A percentile compares a stretch with the other conserved stretches of the same genome.
Evolutionary conservation across 2,888 invertebrate genomes (phyloP).

Genomic region (Himalopsyche japonica): DNA sequence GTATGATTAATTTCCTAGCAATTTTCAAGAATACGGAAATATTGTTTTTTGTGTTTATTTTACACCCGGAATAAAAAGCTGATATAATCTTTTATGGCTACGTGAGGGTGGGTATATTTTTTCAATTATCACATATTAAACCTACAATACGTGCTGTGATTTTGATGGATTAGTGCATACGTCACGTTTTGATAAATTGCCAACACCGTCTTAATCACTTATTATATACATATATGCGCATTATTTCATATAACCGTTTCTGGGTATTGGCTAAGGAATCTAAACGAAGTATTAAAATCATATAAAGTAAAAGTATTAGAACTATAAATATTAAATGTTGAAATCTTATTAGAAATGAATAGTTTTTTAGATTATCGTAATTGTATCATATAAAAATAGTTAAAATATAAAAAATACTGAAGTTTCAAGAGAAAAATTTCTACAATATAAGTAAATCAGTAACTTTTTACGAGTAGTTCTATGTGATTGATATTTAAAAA

Average conservation of each 20-base stretch:
- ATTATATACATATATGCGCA: background rate
- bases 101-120: background rate
- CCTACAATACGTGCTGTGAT: background rate
- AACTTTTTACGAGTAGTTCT: too few species aligned
- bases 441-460: too few species aligned
- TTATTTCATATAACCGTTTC: background rate
- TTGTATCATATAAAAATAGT: too few species aligned
- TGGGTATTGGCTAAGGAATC: background rate
- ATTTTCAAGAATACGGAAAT: background rate
- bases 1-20: background rate
- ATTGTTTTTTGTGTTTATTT: background rate
- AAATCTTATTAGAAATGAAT: too few species aligned
- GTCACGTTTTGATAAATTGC: constrained; percentile 18
- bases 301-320: too few species aligned
- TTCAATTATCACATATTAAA: background rate
- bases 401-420: too few species aligned
- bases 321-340: too few species aligned
- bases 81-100: background rate
- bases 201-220: background rate
- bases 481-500: too few species aligned
- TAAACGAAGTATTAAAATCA: background rate
- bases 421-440: too few species aligned
- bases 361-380: too few species aligned
- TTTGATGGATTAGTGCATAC: constrained; percentile 26
- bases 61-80: background rate